Percentiles rank a stretch among this genome's conserved stretches.
Conservation (phyloP, 2,113 vertebrate species). For the Myrmecobius fasciatus region DNA sequence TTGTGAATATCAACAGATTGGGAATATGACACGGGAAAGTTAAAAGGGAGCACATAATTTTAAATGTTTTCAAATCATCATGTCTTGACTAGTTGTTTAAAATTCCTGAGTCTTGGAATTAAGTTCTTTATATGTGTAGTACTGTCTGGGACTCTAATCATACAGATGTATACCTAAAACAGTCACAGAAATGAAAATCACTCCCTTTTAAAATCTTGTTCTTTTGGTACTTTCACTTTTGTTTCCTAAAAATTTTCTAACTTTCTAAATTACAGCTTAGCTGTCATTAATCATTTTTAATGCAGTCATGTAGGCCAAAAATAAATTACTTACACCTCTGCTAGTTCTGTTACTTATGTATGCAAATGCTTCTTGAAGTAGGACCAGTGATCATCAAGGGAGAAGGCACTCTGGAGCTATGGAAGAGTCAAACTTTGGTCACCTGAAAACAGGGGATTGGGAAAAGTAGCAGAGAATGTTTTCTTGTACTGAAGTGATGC, state of each 20-base stretch:
- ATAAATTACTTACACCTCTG: constrained; percentile 2
- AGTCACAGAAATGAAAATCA: not conserved
- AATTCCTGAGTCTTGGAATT: not conserved
- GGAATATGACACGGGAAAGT: not conserved
- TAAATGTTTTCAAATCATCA: not conserved
- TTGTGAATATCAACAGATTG: not conserved
- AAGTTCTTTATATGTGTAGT: not conserved
- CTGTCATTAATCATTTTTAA: constrained; percentile 6
- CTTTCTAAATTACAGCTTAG: not conserved
- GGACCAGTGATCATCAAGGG: not conserved
- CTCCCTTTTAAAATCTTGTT: not conserved
- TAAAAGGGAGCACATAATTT: not conserved
- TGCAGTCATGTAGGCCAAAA: constrained; percentile 5
- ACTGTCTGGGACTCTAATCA: not conserved
- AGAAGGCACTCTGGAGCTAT: not conserved
- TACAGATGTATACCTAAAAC: not conserved
- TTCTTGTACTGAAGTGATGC: not conserved
- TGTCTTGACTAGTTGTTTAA: not conserved
- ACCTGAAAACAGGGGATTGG: not conserved
- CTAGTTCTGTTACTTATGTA: not conserved
- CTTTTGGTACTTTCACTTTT: not conserved
- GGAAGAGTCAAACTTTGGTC: not conserved
- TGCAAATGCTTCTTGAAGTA: not conserved
- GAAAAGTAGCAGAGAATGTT: not conserved
- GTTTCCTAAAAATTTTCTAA: not conserved